Evolutionary conservation across 1,140 invertebrate genomes (phyloP).

Genomic region (Drosophila repletoides): DNA sequence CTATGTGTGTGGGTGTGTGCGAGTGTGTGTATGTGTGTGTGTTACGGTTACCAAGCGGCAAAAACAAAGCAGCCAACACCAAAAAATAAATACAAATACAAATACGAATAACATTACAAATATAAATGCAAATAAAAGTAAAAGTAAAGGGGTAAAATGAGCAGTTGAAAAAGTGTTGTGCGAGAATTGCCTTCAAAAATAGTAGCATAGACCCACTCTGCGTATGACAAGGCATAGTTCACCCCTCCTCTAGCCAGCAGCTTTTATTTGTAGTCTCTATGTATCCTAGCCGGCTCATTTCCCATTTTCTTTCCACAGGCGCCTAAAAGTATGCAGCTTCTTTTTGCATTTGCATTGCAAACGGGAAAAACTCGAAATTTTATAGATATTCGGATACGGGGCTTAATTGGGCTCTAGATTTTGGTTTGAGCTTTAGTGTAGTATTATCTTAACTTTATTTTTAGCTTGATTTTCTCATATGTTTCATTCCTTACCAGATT

Average conservation of each 20-base stretch:
- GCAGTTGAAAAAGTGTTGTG: conserved; percentile 50
- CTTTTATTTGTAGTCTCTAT: no score
- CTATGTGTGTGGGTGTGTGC: conserved; percentile 8
- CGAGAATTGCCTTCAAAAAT: conserved; percentile 18
- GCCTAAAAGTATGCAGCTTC: conserved; percentile 22
- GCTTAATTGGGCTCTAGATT: no score
- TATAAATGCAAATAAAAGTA: neutral
- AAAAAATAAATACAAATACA: neutral
- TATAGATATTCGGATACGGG: no score
- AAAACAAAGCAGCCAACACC: conserved; percentile 7
- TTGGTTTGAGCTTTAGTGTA: no score
- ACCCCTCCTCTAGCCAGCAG: no score
- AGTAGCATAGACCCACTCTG: conserved; percentile 1
- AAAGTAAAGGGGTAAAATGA: conserved; percentile 25
- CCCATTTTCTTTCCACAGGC: neutral
- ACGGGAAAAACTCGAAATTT: no score
- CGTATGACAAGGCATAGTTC: conserved; percentile 21
- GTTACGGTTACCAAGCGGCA: neutral
- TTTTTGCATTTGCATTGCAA: neutral
- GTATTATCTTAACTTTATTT: no score
- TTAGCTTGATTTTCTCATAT: no score
- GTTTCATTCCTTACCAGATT: no score
- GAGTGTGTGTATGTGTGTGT: conserved; percentile 15
- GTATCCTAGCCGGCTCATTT: neutral
- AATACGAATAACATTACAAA: conserved; percentile 23